These are phyloP conservation scores for Camponotus pennsylvanicus DNA, from an alignment of 1,140 invertebrate genomes.

Conservation along the genomic window DNA sequence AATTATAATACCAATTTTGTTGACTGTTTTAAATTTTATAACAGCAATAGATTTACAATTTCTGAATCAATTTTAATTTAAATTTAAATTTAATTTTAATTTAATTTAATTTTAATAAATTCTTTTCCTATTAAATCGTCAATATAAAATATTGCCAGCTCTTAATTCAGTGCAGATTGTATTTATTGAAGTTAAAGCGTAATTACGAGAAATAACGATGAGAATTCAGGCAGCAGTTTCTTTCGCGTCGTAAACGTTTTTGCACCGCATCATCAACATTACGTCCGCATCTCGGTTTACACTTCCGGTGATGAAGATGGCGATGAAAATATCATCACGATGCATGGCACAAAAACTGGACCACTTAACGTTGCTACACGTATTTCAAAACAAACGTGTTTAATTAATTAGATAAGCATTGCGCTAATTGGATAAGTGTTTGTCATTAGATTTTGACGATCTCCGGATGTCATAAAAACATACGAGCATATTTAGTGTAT, in stretches of 20 bases:
- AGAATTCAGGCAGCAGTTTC: background rate
- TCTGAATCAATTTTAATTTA: background rate
- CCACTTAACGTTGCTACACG: background rate
- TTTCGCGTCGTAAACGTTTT: background rate
- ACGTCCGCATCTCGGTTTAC: background rate
- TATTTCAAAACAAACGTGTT: background rate
- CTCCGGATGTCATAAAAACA: background rate
- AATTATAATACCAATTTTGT: background rate
- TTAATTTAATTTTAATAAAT: too few relatives aligned
- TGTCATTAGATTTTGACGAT: background rate
- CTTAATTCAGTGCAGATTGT: background rate
- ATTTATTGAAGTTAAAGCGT: background rate
- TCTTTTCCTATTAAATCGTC: background rate
- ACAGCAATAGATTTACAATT: background rate
- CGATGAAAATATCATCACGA: constrained; percentile 2
- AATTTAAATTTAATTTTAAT: background rate
- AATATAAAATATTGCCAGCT: background rate
- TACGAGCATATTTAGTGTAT: background rate
- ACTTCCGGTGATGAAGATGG: constrained; percentile 2
- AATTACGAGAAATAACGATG: background rate
- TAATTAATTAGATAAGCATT: constrained; percentile 7
- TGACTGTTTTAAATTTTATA: background rate
- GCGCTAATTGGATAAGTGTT: background rate
- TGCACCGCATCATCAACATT: background rate
- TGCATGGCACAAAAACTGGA: background rate